Conservation (phyloP, 1,140 invertebrate genomes). For the Brachionus rotundiformis region DNA sequence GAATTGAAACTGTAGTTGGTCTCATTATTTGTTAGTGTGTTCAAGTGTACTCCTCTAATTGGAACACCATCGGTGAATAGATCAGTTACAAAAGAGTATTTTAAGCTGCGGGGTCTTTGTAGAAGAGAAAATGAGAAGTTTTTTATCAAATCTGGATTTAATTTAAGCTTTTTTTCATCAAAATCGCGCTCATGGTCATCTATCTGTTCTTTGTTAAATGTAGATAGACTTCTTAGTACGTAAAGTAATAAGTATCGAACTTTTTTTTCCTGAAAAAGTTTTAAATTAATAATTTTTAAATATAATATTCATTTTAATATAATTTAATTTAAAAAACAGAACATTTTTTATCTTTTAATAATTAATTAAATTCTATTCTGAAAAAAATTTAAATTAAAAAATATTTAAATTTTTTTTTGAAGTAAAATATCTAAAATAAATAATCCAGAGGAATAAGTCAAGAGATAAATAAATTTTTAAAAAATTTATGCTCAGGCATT, state of each 20-base stretch:
- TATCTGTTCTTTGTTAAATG: background rate
- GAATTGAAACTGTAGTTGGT: slow-evolving; percentile 1
- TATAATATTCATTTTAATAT: background rate
- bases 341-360: no score
- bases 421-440: no score
- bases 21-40: background rate
- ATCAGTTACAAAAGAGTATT: slow-evolving; percentile 35
- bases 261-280: slow-evolving; percentile 17
- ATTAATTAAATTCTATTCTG: no score
- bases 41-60: background rate
- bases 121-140: background rate
- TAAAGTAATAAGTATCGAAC: slow-evolving; percentile 22
- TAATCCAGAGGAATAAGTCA: no score
- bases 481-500: no score
- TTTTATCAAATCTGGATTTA: slow-evolving; percentile 18
- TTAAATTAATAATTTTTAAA: background rate
- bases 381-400: no score
- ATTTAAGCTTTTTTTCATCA: background rate
- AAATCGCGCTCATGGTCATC: slow-evolving; percentile 31
- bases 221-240: background rate
- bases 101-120: slow-evolving; percentile 2
- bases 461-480: no score
- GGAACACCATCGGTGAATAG: slow-evolving; percentile 10
- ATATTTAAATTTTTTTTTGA: no score
- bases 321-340: background rate